phyloP scores from a whole-genome alignment of 1,140 invertebrate genomes.

The Leptopilina boulardi region DNA sequence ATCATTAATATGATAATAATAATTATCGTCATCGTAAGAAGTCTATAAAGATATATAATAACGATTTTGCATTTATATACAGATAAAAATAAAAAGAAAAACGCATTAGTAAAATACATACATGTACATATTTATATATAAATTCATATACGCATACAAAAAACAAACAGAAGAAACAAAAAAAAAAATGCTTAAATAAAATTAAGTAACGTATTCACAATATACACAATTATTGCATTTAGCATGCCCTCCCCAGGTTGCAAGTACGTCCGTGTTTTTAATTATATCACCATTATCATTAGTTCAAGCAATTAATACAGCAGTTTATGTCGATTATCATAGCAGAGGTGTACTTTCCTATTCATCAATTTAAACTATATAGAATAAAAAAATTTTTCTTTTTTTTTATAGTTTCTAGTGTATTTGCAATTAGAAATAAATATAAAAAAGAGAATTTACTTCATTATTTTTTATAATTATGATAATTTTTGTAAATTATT shows the following conservation, averaged over 20 bases:
- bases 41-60: constrained; percentile 57
- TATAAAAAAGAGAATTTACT: too few relatives aligned
- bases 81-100: constrained; percentile 43
- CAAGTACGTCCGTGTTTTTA: constrained; percentile 64
- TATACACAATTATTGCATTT: constrained; percentile 33
- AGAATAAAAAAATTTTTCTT: background rate
- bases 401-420: background rate
- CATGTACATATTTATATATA: constrained; percentile 57
- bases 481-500: too few relatives aligned
- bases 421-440: background rate
- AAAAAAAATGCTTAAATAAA: constrained; percentile 31
- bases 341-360: background rate
- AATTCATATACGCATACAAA: constrained; percentile 46
- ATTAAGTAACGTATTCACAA: constrained; percentile 56
- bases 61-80: constrained; percentile 38
- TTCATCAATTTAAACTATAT: background rate
- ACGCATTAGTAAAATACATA: constrained; percentile 44
- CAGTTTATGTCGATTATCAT: constrained; percentile 26
- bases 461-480: too few relatives aligned
- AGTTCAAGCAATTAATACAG: constrained; percentile 65
- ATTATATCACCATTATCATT: constrained; percentile 56
- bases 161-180: constrained; percentile 50
- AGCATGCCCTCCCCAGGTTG: constrained; percentile 68
- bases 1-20: constrained; percentile 43
- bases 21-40: constrained; percentile 41